These are phyloP conservation scores for Heliconius ethilla DNA, from an alignment of 2,888 invertebrate species.

Conservation along the genomic window DNA sequence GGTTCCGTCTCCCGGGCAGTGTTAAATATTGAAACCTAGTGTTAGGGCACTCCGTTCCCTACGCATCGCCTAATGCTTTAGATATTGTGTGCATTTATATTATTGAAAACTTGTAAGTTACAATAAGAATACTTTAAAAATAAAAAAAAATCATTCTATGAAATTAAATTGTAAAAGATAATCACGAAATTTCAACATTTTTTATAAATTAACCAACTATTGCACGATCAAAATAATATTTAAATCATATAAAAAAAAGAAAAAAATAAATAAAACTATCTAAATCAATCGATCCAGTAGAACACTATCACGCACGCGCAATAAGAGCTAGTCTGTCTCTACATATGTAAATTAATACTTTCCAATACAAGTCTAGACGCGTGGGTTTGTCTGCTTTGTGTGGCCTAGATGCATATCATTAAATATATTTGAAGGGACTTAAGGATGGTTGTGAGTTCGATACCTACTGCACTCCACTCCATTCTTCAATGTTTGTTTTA, in stretches of 20 bases:
- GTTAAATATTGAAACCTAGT: too few species aligned
- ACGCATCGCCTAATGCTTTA: too few species aligned
- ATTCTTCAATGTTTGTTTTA: too few species aligned
- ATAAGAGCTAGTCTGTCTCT: slow-evolving; percentile 33
- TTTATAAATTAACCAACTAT: too few species aligned
- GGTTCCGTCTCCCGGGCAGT: too few species aligned
- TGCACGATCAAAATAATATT: neutral
- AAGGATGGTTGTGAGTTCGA: neutral
- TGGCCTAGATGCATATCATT: neutral
- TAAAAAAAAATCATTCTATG: too few species aligned
- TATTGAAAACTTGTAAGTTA: too few species aligned
- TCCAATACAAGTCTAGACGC: slow-evolving; percentile 31
- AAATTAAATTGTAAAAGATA: too few species aligned
- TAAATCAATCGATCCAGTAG: slow-evolving; percentile 8
- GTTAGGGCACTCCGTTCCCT: too few species aligned
- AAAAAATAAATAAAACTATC: slow-evolving; percentile 18
- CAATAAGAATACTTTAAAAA: too few species aligned
- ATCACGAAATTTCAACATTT: too few species aligned
- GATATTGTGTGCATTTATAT: too few species aligned
- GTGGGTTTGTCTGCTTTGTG: slow-evolving; percentile 16
- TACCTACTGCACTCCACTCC: neutral
- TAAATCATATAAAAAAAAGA: neutral
- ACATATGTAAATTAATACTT: slow-evolving; percentile 40
- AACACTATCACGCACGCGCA: slow-evolving; percentile 41
- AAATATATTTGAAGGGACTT: neutral